A percentile compares a stretch with the other conserved stretches of the same genome.
Conservation (phyloP, 2,888 invertebrate genomes). For the Oscheius onirici region DNA sequence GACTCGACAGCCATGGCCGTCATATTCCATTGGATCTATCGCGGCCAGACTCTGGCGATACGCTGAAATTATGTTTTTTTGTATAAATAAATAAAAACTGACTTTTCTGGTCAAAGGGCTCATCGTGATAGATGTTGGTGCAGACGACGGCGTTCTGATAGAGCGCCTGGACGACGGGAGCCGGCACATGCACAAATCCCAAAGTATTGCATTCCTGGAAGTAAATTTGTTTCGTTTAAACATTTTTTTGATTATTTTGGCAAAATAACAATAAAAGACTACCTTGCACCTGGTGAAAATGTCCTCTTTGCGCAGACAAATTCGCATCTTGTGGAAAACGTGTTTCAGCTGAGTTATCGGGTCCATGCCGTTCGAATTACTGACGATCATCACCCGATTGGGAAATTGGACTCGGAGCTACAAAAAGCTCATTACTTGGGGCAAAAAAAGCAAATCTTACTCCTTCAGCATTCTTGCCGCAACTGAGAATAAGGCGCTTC, state of each 20-base stretch:
- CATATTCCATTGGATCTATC: neutral
- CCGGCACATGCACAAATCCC: constrained; percentile 7
- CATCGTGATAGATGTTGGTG: constrained; percentile 17
- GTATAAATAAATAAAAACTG: neutral
- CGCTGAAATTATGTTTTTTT: neutral
- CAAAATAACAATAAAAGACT: neutral
- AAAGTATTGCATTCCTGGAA: constrained; percentile 31
- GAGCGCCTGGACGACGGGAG: constrained; percentile 21
- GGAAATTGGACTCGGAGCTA: constrained; percentile 21
- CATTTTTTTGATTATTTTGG: neutral
- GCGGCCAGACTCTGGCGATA: neutral
- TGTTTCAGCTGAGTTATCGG: constrained; percentile 22
- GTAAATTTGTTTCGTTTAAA: neutral
- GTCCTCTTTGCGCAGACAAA: constrained; percentile 23
- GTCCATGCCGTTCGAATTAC: neutral
- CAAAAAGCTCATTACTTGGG: neutral
- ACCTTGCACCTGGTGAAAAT: constrained; percentile 34
- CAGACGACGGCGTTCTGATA: constrained; percentile 19
- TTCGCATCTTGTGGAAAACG: constrained; percentile 5
- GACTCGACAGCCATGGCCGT: constrained; percentile 9
- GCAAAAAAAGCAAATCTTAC: neutral
- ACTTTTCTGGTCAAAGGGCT: constrained; percentile 21
- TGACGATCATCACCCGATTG: constrained; percentile 13
- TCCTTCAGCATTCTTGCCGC: constrained; percentile 14
- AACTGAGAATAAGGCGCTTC: constrained; percentile 6